Base-by-base conservation (phyloP, 2,113 vertebrate genomes). In the Micronycteris hirsuta region DNA sequence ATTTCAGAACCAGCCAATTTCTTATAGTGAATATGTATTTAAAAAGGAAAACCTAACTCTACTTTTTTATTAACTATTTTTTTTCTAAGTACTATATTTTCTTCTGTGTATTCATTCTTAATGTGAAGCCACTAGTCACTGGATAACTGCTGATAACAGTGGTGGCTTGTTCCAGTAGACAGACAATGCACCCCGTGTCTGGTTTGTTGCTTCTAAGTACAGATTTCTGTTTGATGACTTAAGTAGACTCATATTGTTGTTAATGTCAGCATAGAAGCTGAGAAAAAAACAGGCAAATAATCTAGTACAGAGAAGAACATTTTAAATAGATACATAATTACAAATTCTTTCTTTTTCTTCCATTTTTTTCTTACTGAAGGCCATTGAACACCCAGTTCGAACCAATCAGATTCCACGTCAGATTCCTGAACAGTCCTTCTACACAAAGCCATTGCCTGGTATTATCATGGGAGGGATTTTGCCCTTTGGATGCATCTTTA, bases 361-460 rank as follows among this genome's bases (percentile, higher is more conserved):
- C 36, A 43, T 73, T 45, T 26, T 94, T 95, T 71, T 77, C 0
- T 97, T 61, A 24, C 22, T 71, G 36, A 97, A 99, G 99, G 99
- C 99, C 31, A 99, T 99, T 74, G 99, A 99, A 97, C 99, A 99
- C 90, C 99, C 99, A 6, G 99, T 99, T 97, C 98, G 99, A 97
- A 99, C 99, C 93, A 99, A 99, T 97, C 99, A 99, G 98, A 99
- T 99, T 96, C 99, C 99, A 24, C 99, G 99, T 77, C 99, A 99
- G 95, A 99, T 99, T 98, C 99, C 99, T 20, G 99, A 99, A 95
- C 99, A 99, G 91, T 99, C 99, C 0, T 99, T 99, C 98, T 99
- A 99, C 89, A 99, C 99, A 49, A 99, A 99, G 95, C 99, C 99
- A 0, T 97, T 99, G 74, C 99, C 99, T 87, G 99, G 99, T 33